Conservation (phyloP, 2,888 invertebrate species). For the Andrena fulva region DNA sequence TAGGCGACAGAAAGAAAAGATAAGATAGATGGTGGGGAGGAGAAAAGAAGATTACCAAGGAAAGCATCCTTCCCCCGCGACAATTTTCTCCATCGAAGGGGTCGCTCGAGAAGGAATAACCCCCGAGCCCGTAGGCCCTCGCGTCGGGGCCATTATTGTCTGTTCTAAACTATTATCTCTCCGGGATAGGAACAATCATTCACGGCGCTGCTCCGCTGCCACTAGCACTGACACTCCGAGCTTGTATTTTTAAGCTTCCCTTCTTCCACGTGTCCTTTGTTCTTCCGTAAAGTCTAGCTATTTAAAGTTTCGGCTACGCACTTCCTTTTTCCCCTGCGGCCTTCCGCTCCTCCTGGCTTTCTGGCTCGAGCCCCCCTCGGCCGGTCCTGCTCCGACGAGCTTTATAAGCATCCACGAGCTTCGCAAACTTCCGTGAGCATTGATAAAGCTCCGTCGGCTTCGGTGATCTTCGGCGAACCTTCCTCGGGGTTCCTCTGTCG, state of each 20-base stretch:
- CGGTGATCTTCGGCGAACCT: no score
- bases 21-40: neutral
- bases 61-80: constrained; percentile 8
- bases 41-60: constrained; percentile 6
- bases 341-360: neutral
- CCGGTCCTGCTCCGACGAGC: no score
- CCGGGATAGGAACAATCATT: constrained; percentile 54
- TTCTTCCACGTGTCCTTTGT: constrained; percentile 44
- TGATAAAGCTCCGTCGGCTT: no score
- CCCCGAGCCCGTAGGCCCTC: no score
- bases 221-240: constrained; percentile 7
- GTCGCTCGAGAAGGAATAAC: neutral
- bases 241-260: constrained; percentile 45
- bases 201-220: neutral
- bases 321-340: constrained; percentile 27
- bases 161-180: constrained; percentile 51
- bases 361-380: neutral
- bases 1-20: neutral
- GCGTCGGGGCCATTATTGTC: constrained; percentile 47
- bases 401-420: no score
- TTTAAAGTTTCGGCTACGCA: constrained; percentile 47
- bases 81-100: constrained; percentile 2
- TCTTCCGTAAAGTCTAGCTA: constrained; percentile 54
- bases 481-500: no score
- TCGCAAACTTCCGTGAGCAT: no score